Base-by-base conservation (phyloP, 2,113 vertebrate species). In the Eptesicus fuscus region DNA sequence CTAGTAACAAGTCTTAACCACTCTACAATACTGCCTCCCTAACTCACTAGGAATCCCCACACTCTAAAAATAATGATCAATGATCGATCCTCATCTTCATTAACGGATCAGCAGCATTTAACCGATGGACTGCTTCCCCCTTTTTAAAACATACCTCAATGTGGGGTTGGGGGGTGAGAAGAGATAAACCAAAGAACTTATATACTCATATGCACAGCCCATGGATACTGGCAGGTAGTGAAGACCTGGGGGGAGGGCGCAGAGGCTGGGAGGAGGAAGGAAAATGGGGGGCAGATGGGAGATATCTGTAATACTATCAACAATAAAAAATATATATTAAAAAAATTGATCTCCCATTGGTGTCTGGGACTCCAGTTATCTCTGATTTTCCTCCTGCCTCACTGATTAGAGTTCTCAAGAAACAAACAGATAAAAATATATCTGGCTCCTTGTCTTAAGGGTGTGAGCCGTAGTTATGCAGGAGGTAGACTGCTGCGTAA, bases 21-120 rank as follows among this genome's bases (percentile, higher is more conserved):
- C 1, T 28, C 4, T 0, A 32, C 14, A 9, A 3, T 16, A 20
- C 23, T 20, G 17, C 5, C 10, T 32, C 12, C 59, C 8, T 84
- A 65, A 80, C 22, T 51, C 44, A 88, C 35, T 47, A 40, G 10
- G 20, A 83, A 44, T 5, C 8, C 32, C 5, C 4, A 35, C 23
- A 59, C 37, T 92, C 14, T 73, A 79, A 78, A 51, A 7, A 2
- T 23, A 25, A 51, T 42, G 37, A 70, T 2, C 44, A 79, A n/a
- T 61, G 37, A 22, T 28, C 49, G 3, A 13, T 85, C 51, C 2
- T 69, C 16, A 12, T 59, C 22, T 23, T 51, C 47, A 94, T 49
- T 61, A 37, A 82, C 0, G 5, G 51, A 3, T 47, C 0, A 35
- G 37, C n/a, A 70, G 13, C n/a, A 90, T 53, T 67, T 79, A 89